phyloP scores from a whole-genome alignment of 1,140 invertebrate species.

The Copidosoma floridanum region DNA sequence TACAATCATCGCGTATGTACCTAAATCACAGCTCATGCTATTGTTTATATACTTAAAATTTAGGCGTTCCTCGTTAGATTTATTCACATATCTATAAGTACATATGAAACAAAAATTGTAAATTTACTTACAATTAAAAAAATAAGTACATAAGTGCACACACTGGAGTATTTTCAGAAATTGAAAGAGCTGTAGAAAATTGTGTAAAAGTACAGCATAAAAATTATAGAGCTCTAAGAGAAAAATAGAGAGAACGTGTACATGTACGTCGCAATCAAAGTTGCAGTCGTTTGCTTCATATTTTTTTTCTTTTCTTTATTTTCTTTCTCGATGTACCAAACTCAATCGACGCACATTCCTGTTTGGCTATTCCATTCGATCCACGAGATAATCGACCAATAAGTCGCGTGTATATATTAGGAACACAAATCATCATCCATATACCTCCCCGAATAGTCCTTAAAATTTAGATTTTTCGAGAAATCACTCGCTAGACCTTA shows the following conservation, averaged over 20 bases:
- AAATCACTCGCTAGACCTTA: no score
- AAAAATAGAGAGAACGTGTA: not conserved
- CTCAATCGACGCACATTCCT: not conserved
- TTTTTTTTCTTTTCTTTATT: not conserved
- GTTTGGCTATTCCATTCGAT: not conserved
- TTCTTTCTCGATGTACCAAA: no score
- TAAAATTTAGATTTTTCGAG: no score
- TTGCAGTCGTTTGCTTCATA: not conserved
- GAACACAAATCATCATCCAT: no score
- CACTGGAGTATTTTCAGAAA: conserved; percentile 6
- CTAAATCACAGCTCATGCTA: conserved; percentile 59
- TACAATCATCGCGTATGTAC: conserved; percentile 51
- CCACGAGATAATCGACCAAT: not conserved
- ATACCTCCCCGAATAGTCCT: no score
- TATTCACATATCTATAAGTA: no score
- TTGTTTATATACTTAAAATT: conserved; percentile 51
- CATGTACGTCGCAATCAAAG: no score
- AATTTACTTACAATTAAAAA: no score
- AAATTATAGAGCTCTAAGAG: not conserved
- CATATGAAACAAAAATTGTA: no score
- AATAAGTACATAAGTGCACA: no score
- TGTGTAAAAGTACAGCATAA: not conserved
- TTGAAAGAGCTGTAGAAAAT: not conserved
- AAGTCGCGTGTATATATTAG: no score
- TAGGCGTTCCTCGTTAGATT: not conserved